Conservation (phyloP, 2,888 invertebrate genomes). For the Eumerus sabulonum region DNA sequence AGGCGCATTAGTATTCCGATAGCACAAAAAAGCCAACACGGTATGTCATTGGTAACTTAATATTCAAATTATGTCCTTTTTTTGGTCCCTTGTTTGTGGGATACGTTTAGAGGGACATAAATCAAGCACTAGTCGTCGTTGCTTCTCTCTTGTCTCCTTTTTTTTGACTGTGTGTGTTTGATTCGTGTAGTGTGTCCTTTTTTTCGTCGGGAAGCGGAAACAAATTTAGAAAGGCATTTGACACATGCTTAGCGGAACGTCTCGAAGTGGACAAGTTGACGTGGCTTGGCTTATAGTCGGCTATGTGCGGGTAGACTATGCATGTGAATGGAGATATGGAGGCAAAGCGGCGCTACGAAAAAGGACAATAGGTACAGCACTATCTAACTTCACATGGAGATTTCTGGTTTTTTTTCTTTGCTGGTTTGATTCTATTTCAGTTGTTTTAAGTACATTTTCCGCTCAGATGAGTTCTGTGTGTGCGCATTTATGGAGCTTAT, state of each 20-base stretch:
- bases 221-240: constrained; percentile 66
- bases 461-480: constrained; percentile 57
- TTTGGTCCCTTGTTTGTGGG: constrained; percentile 46
- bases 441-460: constrained; percentile 50
- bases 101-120: constrained; percentile 64
- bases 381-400: constrained; percentile 33
- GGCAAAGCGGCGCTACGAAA: neutral
- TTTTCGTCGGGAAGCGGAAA: constrained; percentile 56
- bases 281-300: no score
- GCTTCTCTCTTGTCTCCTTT: constrained; percentile 29
- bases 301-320: no score
- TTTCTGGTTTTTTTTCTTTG: constrained; percentile 12
- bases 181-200: constrained; percentile 18
- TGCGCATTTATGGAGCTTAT: constrained; percentile 61
- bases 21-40: constrained; percentile 65
- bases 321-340: constrained; percentile 38
- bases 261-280: no score
- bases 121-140: constrained; percentile 62
- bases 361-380: constrained; percentile 16
- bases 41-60: constrained; percentile 68
- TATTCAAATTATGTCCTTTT: constrained; percentile 68
- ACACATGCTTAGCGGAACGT: constrained; percentile 55
- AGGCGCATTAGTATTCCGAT: constrained; percentile 62
- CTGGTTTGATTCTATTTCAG: constrained; percentile 7
- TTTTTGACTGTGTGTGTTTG: constrained; percentile 16